Evolutionary conservation across 2,888 invertebrate species (phyloP).

Genomic region (Rhaphigaster nebulosa): DNA sequence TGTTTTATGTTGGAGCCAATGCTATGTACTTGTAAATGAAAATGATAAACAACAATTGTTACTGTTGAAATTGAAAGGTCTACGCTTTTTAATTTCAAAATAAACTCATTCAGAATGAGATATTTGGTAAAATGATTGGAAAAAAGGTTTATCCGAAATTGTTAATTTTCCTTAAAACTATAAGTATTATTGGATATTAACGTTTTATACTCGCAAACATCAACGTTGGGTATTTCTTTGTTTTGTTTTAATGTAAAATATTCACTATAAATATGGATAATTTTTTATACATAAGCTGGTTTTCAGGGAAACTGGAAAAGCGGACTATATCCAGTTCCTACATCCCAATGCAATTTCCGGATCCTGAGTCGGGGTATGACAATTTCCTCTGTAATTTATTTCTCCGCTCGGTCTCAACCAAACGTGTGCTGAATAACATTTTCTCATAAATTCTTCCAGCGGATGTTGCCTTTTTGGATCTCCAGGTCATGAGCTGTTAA

Average conservation of each 20-base stretch:
- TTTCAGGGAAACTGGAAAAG: constrained; percentile 33
- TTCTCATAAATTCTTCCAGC: constrained; percentile 19
- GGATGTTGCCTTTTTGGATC: constrained; percentile 40
- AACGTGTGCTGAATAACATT: constrained; percentile 55
- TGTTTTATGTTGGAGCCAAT: no score
- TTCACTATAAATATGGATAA: not conserved
- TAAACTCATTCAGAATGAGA: no score
- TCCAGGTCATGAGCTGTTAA: constrained; percentile 31
- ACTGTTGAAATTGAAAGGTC: no score
- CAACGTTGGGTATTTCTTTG: not conserved
- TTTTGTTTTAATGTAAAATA: not conserved
- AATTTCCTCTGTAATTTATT: constrained; percentile 55
- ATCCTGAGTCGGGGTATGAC: constrained; percentile 53
- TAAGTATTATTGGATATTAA: no score
- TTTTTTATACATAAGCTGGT: constrained; percentile 29
- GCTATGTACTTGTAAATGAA: no score
- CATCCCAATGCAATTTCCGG: constrained; percentile 56
- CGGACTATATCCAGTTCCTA: constrained; percentile 40
- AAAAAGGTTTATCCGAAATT: no score
- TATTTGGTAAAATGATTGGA: no score
- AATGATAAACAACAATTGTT: no score
- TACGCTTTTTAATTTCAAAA: no score
- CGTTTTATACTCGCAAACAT: not conserved
- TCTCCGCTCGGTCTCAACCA: constrained; percentile 50
- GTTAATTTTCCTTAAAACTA: no score